These are phyloP conservation scores for Zenarchopterus dispar DNA, from an alignment of 2,797 vertebrate genomes.

Conservation along the genomic window DNA sequence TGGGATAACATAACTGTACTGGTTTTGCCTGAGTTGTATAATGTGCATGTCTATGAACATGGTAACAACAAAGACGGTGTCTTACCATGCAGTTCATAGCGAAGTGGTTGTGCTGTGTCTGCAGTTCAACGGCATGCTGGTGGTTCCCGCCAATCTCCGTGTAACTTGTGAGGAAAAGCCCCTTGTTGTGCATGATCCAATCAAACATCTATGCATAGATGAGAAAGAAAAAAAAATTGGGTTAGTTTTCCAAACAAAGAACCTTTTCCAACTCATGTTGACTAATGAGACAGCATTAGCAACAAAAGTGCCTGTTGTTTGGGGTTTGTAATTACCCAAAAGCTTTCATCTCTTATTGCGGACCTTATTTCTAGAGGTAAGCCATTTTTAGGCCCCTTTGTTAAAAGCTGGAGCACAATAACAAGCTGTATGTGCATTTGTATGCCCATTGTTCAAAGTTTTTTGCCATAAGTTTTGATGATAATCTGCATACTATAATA, in stretches of 20 bases:
- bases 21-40: too few species aligned
- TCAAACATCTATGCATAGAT: constrained; percentile 92
- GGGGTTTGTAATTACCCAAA: constrained; percentile 24
- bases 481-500: too few species aligned
- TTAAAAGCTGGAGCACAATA: background rate
- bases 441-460: too few species aligned
- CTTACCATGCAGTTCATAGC: constrained; percentile 99
- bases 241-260: constrained; percentile 8
- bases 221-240: constrained; percentile 24
- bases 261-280: constrained; percentile 7
- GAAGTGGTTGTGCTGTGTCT: constrained; percentile 99
- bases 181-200: constrained; percentile 99
- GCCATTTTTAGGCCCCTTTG: constrained; percentile 11
- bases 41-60: background rate
- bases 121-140: constrained; percentile 94
- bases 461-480: too few species aligned
- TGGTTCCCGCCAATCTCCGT: constrained; percentile 98
- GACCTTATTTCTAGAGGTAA: constrained; percentile 11
- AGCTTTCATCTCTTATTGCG: constrained; percentile 32
- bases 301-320: constrained; percentile 16
- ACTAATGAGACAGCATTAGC: constrained; percentile 4
- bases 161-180: constrained; percentile 97
- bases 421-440: too few species aligned
- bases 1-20: too few species aligned
- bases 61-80: constrained; percentile 13